Percentiles rank a stretch among this genome's conserved stretches.
Conservation (phyloP, 1,140 invertebrate species). For the Brachystomella parvula region DNA sequence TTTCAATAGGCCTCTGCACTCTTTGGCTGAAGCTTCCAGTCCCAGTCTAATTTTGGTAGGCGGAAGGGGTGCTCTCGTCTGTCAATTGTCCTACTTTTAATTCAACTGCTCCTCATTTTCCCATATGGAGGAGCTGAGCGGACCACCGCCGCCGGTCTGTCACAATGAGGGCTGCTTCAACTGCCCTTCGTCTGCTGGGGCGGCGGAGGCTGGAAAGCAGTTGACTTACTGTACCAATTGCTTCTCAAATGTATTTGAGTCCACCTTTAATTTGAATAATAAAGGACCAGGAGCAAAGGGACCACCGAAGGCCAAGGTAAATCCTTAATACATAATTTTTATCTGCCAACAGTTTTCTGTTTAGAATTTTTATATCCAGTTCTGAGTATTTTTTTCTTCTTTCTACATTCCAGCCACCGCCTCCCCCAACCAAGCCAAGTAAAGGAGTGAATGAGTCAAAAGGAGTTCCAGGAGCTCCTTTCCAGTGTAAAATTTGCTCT, state of each 20-base stretch:
- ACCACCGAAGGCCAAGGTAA: conserved; percentile 12
- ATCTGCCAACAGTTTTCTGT: not conserved
- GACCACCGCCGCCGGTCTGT: not conserved
- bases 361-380: not conserved
- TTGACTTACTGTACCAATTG: conserved; percentile 15
- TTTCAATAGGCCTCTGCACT: too few species aligned
- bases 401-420: conserved; percentile 13
- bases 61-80: too few species aligned
- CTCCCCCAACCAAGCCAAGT: conserved; percentile 11
- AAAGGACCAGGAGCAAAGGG: not conserved
- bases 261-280: not conserved
- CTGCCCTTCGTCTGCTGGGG: not conserved
- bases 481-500: conserved; percentile 5
- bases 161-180: conserved; percentile 17
- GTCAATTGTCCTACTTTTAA: too few species aligned
- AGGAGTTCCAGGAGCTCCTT: not conserved
- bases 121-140: not conserved
- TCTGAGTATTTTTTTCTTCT: not conserved
- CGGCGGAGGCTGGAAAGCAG: not conserved
- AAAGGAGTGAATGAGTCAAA: conserved; percentile 12
- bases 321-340: not conserved
- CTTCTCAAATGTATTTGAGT: conserved; percentile 14
- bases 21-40: too few species aligned
- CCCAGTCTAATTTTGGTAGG: too few species aligned
- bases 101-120: not conserved